Evolutionary conservation across 37 sponge, comb jelly and placozoan genomes (phyloP).

Genomic region (Tethya wilhelma): DNA sequence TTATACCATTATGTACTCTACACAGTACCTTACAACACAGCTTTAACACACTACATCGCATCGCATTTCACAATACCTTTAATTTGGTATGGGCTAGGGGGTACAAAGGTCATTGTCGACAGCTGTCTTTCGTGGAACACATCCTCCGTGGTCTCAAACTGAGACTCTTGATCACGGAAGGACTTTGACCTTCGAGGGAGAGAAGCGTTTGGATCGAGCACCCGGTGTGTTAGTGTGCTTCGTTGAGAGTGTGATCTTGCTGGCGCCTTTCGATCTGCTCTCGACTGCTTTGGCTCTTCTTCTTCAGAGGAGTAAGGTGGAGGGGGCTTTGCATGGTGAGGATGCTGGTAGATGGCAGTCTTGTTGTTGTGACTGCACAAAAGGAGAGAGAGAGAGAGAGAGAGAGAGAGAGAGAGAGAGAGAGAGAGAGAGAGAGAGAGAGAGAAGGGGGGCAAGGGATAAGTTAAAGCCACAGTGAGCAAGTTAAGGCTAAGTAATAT

Average conservation of each 20-base stretch:
- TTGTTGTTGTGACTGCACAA: constrained; percentile 73
- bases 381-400: background rate
- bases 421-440: constrained; percentile 13
- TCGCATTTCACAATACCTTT: no score
- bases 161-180: constrained; percentile 61
- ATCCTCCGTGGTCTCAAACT: background rate
- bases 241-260: constrained; percentile 78
- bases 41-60: no score
- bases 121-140: constrained; percentile 69
- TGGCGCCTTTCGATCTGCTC: constrained; percentile 33
- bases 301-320: constrained; percentile 42
- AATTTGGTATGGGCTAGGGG: constrained; percentile 78
- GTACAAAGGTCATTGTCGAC: constrained; percentile 82
- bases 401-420: constrained; percentile 40
- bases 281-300: constrained; percentile 15
- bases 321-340: constrained; percentile 51
- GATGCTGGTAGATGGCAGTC: constrained; percentile 86
- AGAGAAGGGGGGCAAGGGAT: background rate
- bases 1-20: no score
- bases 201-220: constrained; percentile 61
- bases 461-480: background rate
- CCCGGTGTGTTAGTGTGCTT: constrained; percentile 54
- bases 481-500: background rate
- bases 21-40: no score
- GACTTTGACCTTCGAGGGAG: constrained; percentile 78